Conservation (phyloP, 2,888 invertebrate genomes). For the Perithous albicinctus region DNA sequence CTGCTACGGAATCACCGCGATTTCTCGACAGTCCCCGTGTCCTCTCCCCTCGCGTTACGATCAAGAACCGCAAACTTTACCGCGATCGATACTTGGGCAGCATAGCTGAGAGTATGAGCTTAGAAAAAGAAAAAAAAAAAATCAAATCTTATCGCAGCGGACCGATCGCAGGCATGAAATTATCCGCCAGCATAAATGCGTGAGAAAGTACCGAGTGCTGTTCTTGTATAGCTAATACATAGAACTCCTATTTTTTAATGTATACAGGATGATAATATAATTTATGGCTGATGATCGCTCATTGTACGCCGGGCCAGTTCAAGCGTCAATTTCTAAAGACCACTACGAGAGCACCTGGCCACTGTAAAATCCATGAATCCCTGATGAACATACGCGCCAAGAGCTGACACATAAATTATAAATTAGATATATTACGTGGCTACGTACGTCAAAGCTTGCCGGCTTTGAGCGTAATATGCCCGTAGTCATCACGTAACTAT, state of each 20-base stretch:
- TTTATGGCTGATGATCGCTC: constrained; percentile 66
- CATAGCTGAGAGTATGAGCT: not conserved
- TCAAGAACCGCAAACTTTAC: constrained; percentile 43
- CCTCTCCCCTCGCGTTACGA: constrained; percentile 21
- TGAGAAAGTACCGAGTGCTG: constrained; percentile 63
- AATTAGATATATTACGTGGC: not conserved
- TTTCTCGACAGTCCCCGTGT: constrained; percentile 54
- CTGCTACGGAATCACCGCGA: constrained; percentile 55
- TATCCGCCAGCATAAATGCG: constrained; percentile 58
- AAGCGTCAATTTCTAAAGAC: constrained; percentile 57
- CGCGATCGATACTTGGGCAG: constrained; percentile 55
- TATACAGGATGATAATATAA: constrained; percentile 56
- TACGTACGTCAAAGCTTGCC: constrained; percentile 14
- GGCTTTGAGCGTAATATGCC: constrained; percentile 2
- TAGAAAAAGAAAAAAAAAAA: constrained; percentile 29
- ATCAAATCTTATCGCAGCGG: constrained; percentile 48
- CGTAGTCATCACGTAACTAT: not conserved
- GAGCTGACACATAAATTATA: constrained; percentile 14
- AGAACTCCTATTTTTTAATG: constrained; percentile 25
- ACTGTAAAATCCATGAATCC: constrained; percentile 50
- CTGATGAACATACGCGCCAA: constrained; percentile 16
- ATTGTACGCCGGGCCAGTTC: constrained; percentile 44
- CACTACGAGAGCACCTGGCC: constrained; percentile 57
- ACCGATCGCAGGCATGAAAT: constrained; percentile 52
- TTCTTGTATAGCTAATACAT: not conserved